Conservation (phyloP, 2,888 invertebrate species). For the Octonoba sinensis region DNA sequence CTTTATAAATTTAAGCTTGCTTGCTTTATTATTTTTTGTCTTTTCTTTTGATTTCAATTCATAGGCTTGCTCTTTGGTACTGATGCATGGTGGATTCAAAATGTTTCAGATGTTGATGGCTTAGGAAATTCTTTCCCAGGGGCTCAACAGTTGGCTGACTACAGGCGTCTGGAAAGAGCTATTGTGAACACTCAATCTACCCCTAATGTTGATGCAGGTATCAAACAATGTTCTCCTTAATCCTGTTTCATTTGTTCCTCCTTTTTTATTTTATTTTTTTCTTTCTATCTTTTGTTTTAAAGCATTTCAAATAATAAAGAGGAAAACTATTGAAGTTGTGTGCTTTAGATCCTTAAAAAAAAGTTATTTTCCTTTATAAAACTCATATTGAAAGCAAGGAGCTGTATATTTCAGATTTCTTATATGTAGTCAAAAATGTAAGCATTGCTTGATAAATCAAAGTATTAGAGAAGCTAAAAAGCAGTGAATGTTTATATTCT, state of each 20-base stretch:
- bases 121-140: conserved; percentile 79
- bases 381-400: too few species aligned
- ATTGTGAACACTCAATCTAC: conserved; percentile 79
- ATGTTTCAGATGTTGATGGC: conserved; percentile 82
- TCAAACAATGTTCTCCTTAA: too few species aligned
- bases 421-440: too few species aligned
- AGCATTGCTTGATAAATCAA: too few species aligned
- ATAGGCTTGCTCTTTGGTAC: conserved; percentile 62
- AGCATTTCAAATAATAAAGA: neutral
- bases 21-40: conserved; percentile 25
- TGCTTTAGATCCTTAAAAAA: too few species aligned
- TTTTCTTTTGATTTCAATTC: conserved; percentile 2
- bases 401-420: too few species aligned
- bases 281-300: neutral
- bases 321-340: too few species aligned
- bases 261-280: neutral
- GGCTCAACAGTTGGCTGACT: conserved; percentile 86
- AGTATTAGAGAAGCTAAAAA: too few species aligned
- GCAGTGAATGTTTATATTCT: too few species aligned
- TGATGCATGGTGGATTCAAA: conserved; percentile 51
- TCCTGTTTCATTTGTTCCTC: too few species aligned
- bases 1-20: conserved; percentile 25
- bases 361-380: too few species aligned
- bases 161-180: conserved; percentile 86
- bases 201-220: conserved; percentile 82